Percentiles rank a stretch among this genome's conserved stretches.
Conservation (phyloP, 92 coral and sea anemone genomes). For the Zoanthus solanderi region DNA sequence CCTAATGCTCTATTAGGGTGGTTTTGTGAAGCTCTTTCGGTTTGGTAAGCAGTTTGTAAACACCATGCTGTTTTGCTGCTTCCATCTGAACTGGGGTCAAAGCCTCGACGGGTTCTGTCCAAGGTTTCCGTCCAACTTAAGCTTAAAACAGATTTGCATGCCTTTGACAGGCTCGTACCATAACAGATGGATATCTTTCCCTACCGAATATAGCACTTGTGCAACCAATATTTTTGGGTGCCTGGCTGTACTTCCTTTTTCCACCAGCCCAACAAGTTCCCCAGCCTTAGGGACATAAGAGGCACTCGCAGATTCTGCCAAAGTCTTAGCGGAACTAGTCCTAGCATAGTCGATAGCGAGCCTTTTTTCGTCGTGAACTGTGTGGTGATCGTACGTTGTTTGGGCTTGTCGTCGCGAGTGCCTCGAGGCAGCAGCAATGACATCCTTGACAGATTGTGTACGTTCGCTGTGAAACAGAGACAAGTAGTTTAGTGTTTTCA, state of each 20-base stretch:
- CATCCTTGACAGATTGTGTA: neutral
- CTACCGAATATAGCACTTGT: neutral
- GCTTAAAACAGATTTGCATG: neutral
- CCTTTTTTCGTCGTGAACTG: neutral
- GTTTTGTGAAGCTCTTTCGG: neutral
- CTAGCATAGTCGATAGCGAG: constrained; percentile 10
- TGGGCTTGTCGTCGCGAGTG: neutral
- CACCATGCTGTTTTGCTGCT: neutral
- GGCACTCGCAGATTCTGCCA: neutral
- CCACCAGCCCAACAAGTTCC: neutral
- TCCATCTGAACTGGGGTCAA: constrained; percentile 11
- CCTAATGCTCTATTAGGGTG: neutral
- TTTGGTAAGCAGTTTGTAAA: neutral
- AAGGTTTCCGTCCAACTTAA: neutral
- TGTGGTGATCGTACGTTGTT: neutral
- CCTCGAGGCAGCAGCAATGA: neutral
- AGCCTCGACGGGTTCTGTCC: neutral
- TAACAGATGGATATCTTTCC: constrained; percentile 14
- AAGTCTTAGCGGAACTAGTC: neutral
- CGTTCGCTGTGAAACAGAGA: neutral
- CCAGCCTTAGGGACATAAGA: neutral
- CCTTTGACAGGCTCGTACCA: neutral
- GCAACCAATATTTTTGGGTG: neutral
- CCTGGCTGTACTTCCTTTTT: neutral
- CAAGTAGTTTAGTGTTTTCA: neutral